Percentiles rank a stretch among this genome's conserved stretches.
phyloP scores from a whole-genome alignment of 2,888 invertebrate genomes.

The Euzetes globulus region DNA sequence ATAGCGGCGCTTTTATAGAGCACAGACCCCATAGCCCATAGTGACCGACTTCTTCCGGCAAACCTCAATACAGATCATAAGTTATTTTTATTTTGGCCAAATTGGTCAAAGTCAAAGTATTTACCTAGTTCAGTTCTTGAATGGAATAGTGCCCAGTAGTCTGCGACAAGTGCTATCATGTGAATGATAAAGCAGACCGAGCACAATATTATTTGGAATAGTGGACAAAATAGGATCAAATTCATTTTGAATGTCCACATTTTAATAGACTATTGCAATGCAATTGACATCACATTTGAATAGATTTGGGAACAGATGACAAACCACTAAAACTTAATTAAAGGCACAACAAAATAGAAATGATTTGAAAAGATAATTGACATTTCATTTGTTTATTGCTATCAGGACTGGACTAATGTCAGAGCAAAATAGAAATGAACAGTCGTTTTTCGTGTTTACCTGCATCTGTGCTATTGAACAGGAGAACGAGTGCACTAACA shows the following conservation, averaged over 20 bases:
- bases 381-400: not conserved
- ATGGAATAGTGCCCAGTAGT: constrained; percentile 28
- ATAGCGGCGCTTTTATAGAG: constrained; percentile 9
- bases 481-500: not conserved
- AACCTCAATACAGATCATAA: not conserved
- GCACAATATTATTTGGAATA: not conserved
- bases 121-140: constrained; percentile 25
- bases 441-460: constrained; percentile 11
- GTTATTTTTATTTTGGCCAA: no score
- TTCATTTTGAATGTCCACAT: not conserved
- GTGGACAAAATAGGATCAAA: not conserved
- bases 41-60: constrained; percentile 31
- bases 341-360: no score
- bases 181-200: not conserved
- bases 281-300: not conserved
- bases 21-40: constrained; percentile 32
- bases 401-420: not conserved
- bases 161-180: not conserved
- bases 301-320: not conserved
- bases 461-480: not conserved
- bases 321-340: no score
- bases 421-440: not conserved
- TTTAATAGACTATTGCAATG: not conserved
- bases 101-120: not conserved
- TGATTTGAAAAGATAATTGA: not conserved